Conservation (phyloP, 2,113 vertebrate species). For the Spea bombifrons region DNA sequence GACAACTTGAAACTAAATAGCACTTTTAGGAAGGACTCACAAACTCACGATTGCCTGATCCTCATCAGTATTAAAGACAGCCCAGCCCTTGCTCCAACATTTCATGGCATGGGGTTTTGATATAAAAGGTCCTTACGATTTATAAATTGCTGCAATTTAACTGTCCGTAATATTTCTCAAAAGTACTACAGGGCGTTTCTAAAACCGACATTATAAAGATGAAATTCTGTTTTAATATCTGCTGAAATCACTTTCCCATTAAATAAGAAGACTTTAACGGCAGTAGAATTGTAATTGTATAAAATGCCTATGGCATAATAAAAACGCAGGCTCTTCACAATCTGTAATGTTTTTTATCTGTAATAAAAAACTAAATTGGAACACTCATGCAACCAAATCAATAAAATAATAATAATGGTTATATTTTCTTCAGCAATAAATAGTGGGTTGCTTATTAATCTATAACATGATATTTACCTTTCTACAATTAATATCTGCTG, state of each 20-base stretch:
- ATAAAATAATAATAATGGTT: no score
- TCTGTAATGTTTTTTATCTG: neutral
- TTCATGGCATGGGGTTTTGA: no score
- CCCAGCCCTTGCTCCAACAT: no score
- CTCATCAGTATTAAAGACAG: no score
- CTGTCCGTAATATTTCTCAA: neutral
- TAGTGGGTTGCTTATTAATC: neutral
- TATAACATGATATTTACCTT: conserved; percentile 2
- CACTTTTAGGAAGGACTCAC: no score
- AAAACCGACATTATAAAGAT: neutral
- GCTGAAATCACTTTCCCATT: conserved; percentile 9
- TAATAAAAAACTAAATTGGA: neutral
- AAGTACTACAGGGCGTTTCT: neutral
- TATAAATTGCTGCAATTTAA: neutral
- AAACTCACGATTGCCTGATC: no score
- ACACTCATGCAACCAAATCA: no score
- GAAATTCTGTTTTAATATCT: conserved; percentile 34
- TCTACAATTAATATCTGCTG: neutral
- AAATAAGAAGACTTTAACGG: neutral
- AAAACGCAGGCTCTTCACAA: neutral
- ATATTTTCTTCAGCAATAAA: neutral
- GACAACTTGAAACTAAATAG: no score
- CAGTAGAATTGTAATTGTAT: neutral
- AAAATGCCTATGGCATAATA: neutral
- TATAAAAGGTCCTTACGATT: neutral